phyloP scores from a whole-genome alignment of 2,113 vertebrate species.

The Bufo bufo region DNA sequence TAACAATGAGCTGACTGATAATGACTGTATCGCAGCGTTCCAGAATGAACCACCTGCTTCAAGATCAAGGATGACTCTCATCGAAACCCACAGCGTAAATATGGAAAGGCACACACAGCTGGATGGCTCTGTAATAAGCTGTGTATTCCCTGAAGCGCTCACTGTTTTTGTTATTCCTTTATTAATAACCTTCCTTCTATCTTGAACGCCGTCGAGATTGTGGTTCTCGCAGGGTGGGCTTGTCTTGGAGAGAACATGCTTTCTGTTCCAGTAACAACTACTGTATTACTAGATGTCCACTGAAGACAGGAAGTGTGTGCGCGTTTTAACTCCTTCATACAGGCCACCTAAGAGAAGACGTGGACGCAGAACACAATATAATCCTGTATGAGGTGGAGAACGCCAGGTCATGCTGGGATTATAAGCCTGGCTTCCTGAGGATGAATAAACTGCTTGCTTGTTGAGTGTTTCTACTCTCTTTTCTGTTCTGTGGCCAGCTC shows the following conservation, averaged over 20 bases:
- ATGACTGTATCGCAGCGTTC: conserved; percentile 32
- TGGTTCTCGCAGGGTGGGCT: conserved; percentile 64
- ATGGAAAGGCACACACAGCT: conserved; percentile 55
- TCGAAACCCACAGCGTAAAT: conserved; percentile 45
- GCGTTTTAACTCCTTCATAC: conserved; percentile 64
- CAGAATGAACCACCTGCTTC: conserved; percentile 56
- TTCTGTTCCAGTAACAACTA: conserved; percentile 69
- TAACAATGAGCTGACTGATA: conserved; percentile 54
- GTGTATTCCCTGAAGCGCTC: conserved; percentile 54
- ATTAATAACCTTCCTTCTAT: conserved; percentile 57
- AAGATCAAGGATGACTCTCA: conserved; percentile 50
- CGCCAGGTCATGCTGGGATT: conserved; percentile 63
- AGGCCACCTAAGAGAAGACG: conserved; percentile 67
- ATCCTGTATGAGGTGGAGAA: conserved; percentile 62
- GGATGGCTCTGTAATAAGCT: conserved; percentile 46
- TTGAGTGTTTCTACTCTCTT: conserved; percentile 58
- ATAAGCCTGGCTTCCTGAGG: conserved; percentile 66
- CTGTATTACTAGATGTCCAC: conserved; percentile 58
- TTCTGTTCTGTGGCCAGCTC: conserved; percentile 60
- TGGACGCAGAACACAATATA: conserved; percentile 62
- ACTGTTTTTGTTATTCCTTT: conserved; percentile 57
- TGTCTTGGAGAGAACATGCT: conserved; percentile 63
- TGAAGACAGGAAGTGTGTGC: conserved; percentile 67
- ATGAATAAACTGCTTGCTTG: conserved; percentile 63
- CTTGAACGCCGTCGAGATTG: conserved; percentile 56